Evolutionary conservation across 2,888 invertebrate species (phyloP), one percentile per base, ranked within the genome.

Genomic region (Halictus ligatus): DNA sequence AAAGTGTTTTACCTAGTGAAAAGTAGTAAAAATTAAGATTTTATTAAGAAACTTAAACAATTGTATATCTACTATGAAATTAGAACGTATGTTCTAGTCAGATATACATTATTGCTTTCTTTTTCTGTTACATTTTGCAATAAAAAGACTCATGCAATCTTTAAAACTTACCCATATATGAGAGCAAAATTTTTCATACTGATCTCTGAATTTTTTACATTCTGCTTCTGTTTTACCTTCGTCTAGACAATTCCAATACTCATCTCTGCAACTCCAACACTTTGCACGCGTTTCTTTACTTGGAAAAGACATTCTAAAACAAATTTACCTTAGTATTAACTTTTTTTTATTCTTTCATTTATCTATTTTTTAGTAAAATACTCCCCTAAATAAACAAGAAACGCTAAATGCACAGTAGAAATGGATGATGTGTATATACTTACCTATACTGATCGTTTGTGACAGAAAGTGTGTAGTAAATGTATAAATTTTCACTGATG

Each of bases 171-270:
- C 98, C 99, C 99, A 98, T 95, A 98, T 98, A 2, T 96, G 95
- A 2, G 98, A 98, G 94, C 98, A 98, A 43, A 97, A 97, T 86
- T 96, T 96, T 96, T 98, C 98, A 94, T 97, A 98, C 77, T 97
- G 90, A 95, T 97, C 96, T 89, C 98, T 97, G 90, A 98, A 95
- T 92, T 97, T 96, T 86, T 95, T 95, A 95, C 99, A 99, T 79
- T 97, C 97, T 92, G 97, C 96, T 78, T 96, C 96, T 92, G 97
- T 94, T 88, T 96, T 96, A 89, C 96, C 96, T 87, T 96, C 96
- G 94, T 98, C 98, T 92, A 99, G 96, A 95, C 99, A 99, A 92
- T 97, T 97, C 98, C 99, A 99, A 95, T 98, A 98, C 80, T 96
- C 96, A 95, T 99, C 99, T 93, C 98, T 97, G 88, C 97, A 96